These are phyloP conservation scores for Meliscaeva auricollis DNA, from an alignment of 2,888 invertebrate species.

Conservation along the genomic window DNA sequence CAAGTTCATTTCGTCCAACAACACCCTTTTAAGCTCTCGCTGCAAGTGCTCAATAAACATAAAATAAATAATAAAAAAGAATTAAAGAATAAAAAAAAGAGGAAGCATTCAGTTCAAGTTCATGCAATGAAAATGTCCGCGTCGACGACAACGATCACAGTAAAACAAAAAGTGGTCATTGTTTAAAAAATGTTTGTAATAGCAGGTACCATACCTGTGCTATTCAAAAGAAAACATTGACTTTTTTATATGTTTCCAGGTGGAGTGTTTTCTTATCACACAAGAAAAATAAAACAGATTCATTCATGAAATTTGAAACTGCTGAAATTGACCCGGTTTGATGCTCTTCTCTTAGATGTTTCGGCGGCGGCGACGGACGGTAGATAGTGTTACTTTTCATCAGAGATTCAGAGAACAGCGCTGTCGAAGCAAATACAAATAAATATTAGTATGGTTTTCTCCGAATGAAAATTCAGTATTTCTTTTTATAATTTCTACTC, in stretches of 20 bases:
- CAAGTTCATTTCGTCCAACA: not conserved
- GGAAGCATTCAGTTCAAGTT: conserved; percentile 52
- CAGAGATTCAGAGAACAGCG: not conserved
- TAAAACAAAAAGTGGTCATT: conserved; percentile 34
- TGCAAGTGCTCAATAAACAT: conserved; percentile 16
- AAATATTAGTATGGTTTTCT: no score
- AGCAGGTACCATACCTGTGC: not conserved
- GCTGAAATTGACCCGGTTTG: conserved; percentile 46
- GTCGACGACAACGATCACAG: not conserved
- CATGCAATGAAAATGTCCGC: conserved; percentile 25
- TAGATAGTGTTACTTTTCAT: conserved; percentile 3
- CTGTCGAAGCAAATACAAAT: not conserved
- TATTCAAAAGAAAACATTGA: conserved; percentile 5
- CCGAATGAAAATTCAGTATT: no score
- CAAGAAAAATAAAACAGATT: conserved; percentile 16
- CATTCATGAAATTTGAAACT: conserved; percentile 64
- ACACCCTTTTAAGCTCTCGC: not conserved
- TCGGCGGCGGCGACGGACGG: not conserved
- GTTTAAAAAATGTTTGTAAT: conserved; percentile 15
- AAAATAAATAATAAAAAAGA: not conserved
- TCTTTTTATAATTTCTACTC: no score
- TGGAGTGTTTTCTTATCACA: conserved; percentile 3
- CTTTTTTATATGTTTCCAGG: not conserved
- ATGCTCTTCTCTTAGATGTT: conserved; percentile 34
- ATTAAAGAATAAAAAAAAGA: conserved; percentile 3